These are phyloP conservation scores for Drosophila saltans DNA, from an alignment of 1,140 invertebrate species.

Conservation along the genomic window DNA sequence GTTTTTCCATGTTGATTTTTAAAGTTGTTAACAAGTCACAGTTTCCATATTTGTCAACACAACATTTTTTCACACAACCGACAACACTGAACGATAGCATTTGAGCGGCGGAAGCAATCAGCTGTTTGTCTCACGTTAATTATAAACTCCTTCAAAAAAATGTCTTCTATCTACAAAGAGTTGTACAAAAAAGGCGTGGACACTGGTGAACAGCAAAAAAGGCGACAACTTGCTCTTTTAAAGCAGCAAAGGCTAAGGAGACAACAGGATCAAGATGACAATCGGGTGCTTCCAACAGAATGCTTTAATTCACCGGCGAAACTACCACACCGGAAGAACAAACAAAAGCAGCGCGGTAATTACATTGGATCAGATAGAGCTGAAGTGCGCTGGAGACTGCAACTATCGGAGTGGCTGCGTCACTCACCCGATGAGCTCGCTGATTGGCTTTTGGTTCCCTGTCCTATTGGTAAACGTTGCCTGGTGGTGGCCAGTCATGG, in stretches of 20 bases:
- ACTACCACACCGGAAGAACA: slow-evolving; percentile 8
- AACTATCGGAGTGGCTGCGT: slow-evolving; percentile 94
- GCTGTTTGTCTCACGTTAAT: neutral
- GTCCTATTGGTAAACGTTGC: slow-evolving; percentile 91
- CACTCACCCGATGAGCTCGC: slow-evolving; percentile 90
- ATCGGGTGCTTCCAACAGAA: slow-evolving; percentile 26
- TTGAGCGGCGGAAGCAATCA: neutral
- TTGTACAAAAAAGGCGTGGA: slow-evolving; percentile 63
- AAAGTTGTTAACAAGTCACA: no score
- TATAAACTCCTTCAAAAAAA: neutral
- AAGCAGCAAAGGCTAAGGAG: slow-evolving; percentile 55
- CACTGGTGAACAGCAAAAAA: slow-evolving; percentile 56
- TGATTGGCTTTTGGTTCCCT: slow-evolving; percentile 92
- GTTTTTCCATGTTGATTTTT: no score
- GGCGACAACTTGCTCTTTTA: slow-evolving; percentile 45
- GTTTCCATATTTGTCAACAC: no score
- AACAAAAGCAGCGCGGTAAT: slow-evolving; percentile 31
- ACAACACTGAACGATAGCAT: neutral
- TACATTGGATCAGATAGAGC: slow-evolving; percentile 1
- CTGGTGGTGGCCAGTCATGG: slow-evolving; percentile 91
- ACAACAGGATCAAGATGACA: slow-evolving; percentile 78
- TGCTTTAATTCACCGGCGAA: slow-evolving; percentile 21
- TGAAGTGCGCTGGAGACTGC: slow-evolving; percentile 29
- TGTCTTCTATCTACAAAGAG: slow-evolving; percentile 45
- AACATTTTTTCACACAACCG: no score